Base-by-base conservation (phyloP, 2,113 vertebrate genomes). In the Brachypodius melanocephalos region DNA sequence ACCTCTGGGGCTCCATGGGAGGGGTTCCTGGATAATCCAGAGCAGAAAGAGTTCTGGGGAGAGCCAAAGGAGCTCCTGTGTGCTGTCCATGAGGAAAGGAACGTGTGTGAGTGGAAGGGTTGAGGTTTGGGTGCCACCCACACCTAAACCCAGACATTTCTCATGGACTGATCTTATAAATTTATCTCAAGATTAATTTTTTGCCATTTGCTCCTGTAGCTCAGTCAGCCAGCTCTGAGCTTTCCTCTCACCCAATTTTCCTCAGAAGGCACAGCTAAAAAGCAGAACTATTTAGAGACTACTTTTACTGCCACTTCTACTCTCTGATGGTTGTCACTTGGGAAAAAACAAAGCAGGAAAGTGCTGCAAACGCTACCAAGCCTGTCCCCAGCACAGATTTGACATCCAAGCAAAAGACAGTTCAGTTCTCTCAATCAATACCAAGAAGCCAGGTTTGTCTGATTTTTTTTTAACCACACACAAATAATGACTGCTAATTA, bases 101-200 rank as follows among this genome's bases (percentile, higher is more conserved):
- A 24, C 20, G 3, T 0, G 11, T 36, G 66, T 31, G 66, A 71
- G n/a, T 1, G 13, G 34, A 40, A 31, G 20, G 14, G n/a, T 0
- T 57, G 67, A 31, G 24, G 51, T 59, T 67, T 59, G 45, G 36
- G 32, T 19, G 0, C 16, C 10, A 46, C 10, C 2, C 32, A 46
- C 48, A 10, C 20, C 16, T 59, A 26, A 42, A 28, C 10, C 11
- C 11, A 1, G 3, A 36, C 25, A 25, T 43, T 77, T 58, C 45
- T 62, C 57, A 34, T 8, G 24, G 62, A 69, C 1, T 61, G 26
- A 28, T 22, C 10, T 68, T 40, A 31, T 82, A 36, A 32, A 83
- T 34, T 54, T 5, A 65, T 12, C 21, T 19, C 17, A 31, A 76
- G 9, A 20, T 51, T 34, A 38, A 21, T 31, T 87, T 73, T 38